Percentiles rank a stretch among this genome's conserved stretches.
phyloP scores from a whole-genome alignment of 2,888 invertebrate species.

The Endotricha flammealis region DNA sequence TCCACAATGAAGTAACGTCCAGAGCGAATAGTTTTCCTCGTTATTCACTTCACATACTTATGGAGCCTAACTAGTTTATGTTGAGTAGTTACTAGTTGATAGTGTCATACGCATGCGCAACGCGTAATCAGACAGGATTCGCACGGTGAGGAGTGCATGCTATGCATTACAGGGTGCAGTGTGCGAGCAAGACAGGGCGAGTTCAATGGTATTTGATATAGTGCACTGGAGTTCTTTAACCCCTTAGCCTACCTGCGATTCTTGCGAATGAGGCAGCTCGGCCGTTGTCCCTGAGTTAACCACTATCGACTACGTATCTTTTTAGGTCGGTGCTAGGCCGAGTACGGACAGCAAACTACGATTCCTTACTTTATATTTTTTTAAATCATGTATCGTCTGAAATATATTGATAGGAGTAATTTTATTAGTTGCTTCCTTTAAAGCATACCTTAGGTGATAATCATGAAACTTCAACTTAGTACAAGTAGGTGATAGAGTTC shows the following conservation, averaged over 20 bases:
- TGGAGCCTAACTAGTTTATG: constrained; percentile 10
- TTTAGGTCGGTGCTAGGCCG: constrained; percentile 67
- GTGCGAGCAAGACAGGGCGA: constrained; percentile 60
- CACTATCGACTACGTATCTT: constrained; percentile 69
- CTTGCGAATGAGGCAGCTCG: constrained; percentile 75
- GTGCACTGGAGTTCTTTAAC: constrained; percentile 77
- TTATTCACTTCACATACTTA: constrained; percentile 4
- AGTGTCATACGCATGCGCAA: constrained; percentile 69
- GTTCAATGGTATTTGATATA: constrained; percentile 79
- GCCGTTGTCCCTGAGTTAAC: constrained; percentile 75
- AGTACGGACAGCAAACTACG: constrained; percentile 45
- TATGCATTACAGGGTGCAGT: constrained; percentile 57
- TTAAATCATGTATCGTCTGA: too few relatives aligned
- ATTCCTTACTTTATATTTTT: constrained; percentile 15
- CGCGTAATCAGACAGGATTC: constrained; percentile 74
- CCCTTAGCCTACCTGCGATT: constrained; percentile 78
- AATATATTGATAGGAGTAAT: too few relatives aligned
- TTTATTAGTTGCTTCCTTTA: too few relatives aligned
- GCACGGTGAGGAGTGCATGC: constrained; percentile 63
- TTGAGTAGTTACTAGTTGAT: constrained; percentile 53
- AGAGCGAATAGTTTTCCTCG: constrained; percentile 7
- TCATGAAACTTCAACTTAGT: too few relatives aligned
- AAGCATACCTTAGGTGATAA: too few relatives aligned
- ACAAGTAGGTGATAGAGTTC: too few relatives aligned
- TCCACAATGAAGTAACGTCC: too few relatives aligned